A percentile compares a stretch with the other conserved stretches of the same genome.
These are phyloP conservation scores for Scalopus aquaticus DNA, from an alignment of 2,113 vertebrate genomes.

Conservation along the genomic window DNA sequence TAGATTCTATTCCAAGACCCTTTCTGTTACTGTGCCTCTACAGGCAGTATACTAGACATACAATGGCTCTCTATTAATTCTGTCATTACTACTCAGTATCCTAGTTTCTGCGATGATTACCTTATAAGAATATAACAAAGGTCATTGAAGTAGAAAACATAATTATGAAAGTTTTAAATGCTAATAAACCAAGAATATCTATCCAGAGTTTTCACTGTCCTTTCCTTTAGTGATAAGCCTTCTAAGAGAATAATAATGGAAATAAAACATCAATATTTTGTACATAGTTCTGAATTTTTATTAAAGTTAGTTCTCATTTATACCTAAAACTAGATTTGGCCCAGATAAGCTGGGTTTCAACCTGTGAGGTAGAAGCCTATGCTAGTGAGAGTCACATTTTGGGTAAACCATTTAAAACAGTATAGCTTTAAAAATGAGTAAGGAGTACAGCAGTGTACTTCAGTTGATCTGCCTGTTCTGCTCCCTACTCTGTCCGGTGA, in stretches of 20 bases:
- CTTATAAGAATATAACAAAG: background rate
- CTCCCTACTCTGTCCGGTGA: too few species aligned
- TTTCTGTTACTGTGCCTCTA: background rate
- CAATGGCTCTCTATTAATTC: background rate
- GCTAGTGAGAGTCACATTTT: background rate
- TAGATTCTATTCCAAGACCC: conserved; percentile 1
- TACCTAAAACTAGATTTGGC: background rate
- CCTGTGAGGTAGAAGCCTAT: background rate
- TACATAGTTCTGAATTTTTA: conserved; percentile 12
- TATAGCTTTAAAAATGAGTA: background rate
- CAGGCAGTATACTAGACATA: background rate
- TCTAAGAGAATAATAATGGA: background rate
- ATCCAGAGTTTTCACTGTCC: background rate
- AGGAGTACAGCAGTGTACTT: too few species aligned
- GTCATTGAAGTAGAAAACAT: background rate
- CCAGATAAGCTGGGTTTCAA: conserved; percentile 1
- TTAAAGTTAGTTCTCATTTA: conserved; percentile 15
- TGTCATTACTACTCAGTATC: background rate
- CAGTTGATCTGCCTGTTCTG: too few species aligned
- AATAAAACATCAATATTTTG: conserved; percentile 44
- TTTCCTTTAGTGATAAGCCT: background rate
- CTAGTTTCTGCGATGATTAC: background rate
- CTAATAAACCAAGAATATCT: background rate
- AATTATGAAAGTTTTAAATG: background rate
- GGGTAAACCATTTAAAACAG: conserved; percentile 5